These are phyloP conservation scores for Agrilus cyanescens DNA, from an alignment of 2,888 invertebrate species.

Conservation along the genomic window DNA sequence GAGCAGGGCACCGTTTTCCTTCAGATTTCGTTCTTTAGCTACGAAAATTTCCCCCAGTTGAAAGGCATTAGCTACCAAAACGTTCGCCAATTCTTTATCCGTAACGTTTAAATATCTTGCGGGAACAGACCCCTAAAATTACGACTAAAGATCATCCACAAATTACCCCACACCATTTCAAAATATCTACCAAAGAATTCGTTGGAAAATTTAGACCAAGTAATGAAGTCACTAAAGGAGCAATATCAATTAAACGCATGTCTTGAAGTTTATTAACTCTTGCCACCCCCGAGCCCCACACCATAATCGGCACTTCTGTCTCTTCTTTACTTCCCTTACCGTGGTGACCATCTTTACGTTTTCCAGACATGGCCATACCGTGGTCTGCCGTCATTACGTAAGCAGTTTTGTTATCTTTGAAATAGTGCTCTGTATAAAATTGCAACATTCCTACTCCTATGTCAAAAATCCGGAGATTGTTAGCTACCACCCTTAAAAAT, in stretches of 20 bases:
- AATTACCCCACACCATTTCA: constrained; percentile 17
- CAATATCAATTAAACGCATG: constrained; percentile 83
- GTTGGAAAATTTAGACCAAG: constrained; percentile 79
- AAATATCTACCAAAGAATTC: constrained; percentile 69
- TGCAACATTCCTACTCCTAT: too few relatives aligned
- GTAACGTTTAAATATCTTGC: constrained; percentile 44
- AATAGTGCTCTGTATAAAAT: constrained; percentile 44
- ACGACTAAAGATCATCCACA: neutral
- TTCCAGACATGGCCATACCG: constrained; percentile 97
- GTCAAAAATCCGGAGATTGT: too few relatives aligned
- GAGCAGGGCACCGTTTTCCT: constrained; percentile 30
- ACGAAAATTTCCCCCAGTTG: constrained; percentile 66
- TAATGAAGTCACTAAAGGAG: constrained; percentile 77
- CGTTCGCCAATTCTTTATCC: constrained; percentile 48
- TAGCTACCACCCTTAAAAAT: too few relatives aligned
- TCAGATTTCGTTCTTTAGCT: constrained; percentile 49
- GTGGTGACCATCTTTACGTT: constrained; percentile 88
- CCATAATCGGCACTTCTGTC: constrained; percentile 84
- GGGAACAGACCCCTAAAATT: constrained; percentile 43
- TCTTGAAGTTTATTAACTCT: constrained; percentile 40
- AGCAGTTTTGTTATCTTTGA: constrained; percentile 64
- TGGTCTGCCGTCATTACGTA: constrained; percentile 93
- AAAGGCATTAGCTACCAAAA: constrained; percentile 60
- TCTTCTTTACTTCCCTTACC: constrained; percentile 83
- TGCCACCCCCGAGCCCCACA: constrained; percentile 84